A percentile compares a stretch with the other conserved stretches of the same genome.
Conservation (phyloP, 1,140 invertebrate species). For the Plectrocnemia conspersa region DNA sequence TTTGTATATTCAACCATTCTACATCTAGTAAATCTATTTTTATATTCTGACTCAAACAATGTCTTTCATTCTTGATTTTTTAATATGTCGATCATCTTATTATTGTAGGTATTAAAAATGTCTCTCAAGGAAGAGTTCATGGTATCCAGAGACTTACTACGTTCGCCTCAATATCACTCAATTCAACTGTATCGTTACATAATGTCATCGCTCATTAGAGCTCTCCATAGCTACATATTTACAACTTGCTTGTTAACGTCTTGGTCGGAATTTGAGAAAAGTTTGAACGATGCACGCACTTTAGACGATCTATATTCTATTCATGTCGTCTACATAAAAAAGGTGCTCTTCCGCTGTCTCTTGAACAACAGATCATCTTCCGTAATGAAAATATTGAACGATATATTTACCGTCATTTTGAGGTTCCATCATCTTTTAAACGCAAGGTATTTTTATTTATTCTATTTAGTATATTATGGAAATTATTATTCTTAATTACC, state of each 20-base stretch:
- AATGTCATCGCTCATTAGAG: conserved; percentile 67
- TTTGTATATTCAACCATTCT: too few species aligned
- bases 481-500: neutral
- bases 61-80: too few species aligned
- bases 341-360: conserved; percentile 64
- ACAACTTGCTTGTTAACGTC: conserved; percentile 64
- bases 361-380: conserved; percentile 62
- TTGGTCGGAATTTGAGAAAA: conserved; percentile 65
- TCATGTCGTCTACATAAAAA: conserved; percentile 67
- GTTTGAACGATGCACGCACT: conserved; percentile 56
- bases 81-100: too few species aligned
- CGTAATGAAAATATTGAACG: conserved; percentile 59
- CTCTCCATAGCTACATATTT: conserved; percentile 66
- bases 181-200: conserved; percentile 65
- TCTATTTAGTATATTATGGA: conserved; percentile 1
- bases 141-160: conserved; percentile 42
- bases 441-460: conserved; percentile 39
- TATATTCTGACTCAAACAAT: too few species aligned
- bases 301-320: conserved; percentile 64
- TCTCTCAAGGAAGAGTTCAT: conserved; percentile 46
- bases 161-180: conserved; percentile 56
- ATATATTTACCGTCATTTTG: conserved; percentile 64
- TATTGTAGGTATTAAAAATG: conserved; percentile 51
- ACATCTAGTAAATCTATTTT: too few species aligned
- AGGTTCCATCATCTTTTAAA: conserved; percentile 59